Evolutionary conservation across 2,797 vertebrate genomes (phyloP).

Genomic region (Echeneis naucrates): DNA sequence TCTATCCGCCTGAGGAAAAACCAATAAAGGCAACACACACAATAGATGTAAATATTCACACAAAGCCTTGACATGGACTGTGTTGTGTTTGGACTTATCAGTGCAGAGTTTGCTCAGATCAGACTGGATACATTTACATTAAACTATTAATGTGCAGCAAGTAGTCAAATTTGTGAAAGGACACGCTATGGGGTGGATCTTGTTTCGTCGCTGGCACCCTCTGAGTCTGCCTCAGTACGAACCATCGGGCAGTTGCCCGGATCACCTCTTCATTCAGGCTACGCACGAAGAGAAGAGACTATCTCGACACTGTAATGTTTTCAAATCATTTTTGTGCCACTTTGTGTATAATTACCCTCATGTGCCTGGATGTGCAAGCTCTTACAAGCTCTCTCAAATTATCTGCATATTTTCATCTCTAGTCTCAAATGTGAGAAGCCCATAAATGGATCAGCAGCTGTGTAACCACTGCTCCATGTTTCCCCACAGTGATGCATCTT

Average conservation of each 20-base stretch:
- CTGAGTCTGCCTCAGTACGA: neutral
- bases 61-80: neutral
- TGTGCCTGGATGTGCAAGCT: constrained; percentile 44
- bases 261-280: neutral
- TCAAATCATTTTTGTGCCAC: constrained; percentile 49
- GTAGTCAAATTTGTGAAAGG: constrained; percentile 16
- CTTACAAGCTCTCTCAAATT: constrained; percentile 65
- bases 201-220: constrained; percentile 11
- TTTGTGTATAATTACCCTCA: constrained; percentile 58
- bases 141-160: neutral
- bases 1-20: neutral
- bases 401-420: constrained; percentile 71
- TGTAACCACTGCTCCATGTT: constrained; percentile 53
- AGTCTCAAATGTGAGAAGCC: constrained; percentile 58
- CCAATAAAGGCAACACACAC: neutral
- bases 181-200: no score
- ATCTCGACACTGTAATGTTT: constrained; percentile 23
- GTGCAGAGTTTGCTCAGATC: neutral
- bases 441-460: constrained; percentile 65
- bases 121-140: neutral
- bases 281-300: neutral
- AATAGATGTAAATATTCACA: neutral
- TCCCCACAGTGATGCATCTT: constrained; percentile 61
- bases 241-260: neutral
- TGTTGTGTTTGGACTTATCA: neutral